Base-by-base conservation (phyloP, 2,888 invertebrate species). In the Mesorhabditis sp. region DNA sequence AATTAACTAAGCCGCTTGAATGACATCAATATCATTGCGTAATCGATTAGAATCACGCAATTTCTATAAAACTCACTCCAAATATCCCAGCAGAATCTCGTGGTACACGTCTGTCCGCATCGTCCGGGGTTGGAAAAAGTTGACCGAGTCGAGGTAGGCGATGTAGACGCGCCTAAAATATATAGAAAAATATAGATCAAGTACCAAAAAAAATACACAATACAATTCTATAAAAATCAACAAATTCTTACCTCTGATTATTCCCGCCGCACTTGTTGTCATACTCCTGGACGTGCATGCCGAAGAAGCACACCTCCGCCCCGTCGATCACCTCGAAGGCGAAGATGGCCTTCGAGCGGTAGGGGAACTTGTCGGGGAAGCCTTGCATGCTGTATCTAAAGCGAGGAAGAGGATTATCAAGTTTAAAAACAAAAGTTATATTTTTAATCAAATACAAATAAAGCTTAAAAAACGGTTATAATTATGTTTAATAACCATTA, bases 281-380 rank as follows among this genome's bases (percentile, higher is more conserved):
- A 87, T 98, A 98, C 87, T 98, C 98, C 89, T 98, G 98, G 42
- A 98, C 97, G 87, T 98, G 97, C 95, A 98, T 96, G 77, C 97
- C 97, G 88, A 98, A 98, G 90, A 98, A 96, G 88, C 97, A 98
- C n/a, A 98, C 94, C 88, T 98, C 97, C 63, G 92, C 92, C 66
- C 97, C 97, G 86, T 98, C 95, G 70, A 97, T 92, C 86, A 97
- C 96, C 88, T 98, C 96, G 88, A 97, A 98, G 71, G 97, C 98
- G 89, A 98, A 98, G 80, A 98, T 89, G 13, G 97, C 97, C 89
- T 98, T 98, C 76, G 97, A 94, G 80, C 94, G 90, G 88, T 95
- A 97, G 6, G 97, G 96, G 88, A 97, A 97, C 86, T 93, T 93
- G 4, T 92, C 90, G 74, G 91, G 90, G 88, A 96, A 90, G 7